phyloP scores from a whole-genome alignment of 2,797 vertebrate genomes.

The Neosilurus mollespiculum region DNA sequence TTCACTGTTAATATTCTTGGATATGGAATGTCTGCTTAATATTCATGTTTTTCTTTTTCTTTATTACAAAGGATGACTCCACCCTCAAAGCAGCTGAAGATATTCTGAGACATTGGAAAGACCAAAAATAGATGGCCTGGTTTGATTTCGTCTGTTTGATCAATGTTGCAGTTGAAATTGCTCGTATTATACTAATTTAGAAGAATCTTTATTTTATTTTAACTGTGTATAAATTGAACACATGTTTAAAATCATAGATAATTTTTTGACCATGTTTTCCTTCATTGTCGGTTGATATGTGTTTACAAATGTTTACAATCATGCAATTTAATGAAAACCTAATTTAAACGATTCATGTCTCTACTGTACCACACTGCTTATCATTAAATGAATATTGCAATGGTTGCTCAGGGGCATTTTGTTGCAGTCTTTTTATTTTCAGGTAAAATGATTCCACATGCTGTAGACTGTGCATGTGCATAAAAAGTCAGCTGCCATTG shows the following conservation, averaged over 20 bases:
- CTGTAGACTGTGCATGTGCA: background rate
- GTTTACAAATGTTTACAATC: background rate
- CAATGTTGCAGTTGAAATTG: background rate
- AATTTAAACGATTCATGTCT: background rate
- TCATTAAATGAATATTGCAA: background rate
- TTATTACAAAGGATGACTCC: slow-evolving; percentile 79
- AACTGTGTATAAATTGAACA: background rate
- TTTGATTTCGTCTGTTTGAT: background rate
- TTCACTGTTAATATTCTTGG: background rate
- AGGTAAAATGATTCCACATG: no score
- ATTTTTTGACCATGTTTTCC: background rate
- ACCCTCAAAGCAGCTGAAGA: slow-evolving; percentile 83
- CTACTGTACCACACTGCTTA: background rate
- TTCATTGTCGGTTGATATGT: background rate
- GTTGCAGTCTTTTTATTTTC: background rate
- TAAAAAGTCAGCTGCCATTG: background rate
- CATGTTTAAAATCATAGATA: background rate
- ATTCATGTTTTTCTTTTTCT: background rate
- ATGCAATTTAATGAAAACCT: background rate
- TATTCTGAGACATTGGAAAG: slow-evolving; percentile 81
- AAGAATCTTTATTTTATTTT: background rate
- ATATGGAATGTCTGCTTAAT: background rate
- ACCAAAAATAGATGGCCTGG: slow-evolving; percentile 31
- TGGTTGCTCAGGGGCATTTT: background rate
- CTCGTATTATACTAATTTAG: background rate